Evolutionary conservation across 2,888 invertebrate species (phyloP).

Genomic region (Drosophila merina): DNA sequence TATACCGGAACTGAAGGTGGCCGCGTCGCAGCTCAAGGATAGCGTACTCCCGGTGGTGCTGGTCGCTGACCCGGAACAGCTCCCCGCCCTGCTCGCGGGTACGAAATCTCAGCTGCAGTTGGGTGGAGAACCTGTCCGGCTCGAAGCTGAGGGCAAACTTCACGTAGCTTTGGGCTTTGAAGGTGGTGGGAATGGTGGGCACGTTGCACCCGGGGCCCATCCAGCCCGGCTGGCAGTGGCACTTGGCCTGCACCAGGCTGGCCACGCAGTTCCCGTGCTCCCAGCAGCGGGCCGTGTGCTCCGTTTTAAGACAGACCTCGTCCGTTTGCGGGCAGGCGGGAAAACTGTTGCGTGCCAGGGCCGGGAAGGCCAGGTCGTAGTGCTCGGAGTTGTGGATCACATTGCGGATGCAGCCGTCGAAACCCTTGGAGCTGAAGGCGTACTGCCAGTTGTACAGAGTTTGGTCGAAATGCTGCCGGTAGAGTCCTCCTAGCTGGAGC

Average conservation of each 20-base stretch:
- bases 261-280: slow-evolving; percentile 96
- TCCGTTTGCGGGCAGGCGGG: slow-evolving; percentile 97
- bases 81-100: slow-evolving; percentile 96
- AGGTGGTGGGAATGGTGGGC: slow-evolving; percentile 94
- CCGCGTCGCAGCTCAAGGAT: slow-evolving; percentile 92
- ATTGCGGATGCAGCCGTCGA: slow-evolving; percentile 98
- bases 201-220: slow-evolving; percentile 94
- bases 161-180: slow-evolving; percentile 96
- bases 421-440: slow-evolving; percentile 94
- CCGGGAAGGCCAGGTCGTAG: slow-evolving; percentile 97
- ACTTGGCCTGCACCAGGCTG: slow-evolving; percentile 93
- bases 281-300: slow-evolving; percentile 93
- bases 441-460: slow-evolving; percentile 95
- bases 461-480: slow-evolving; percentile 94
- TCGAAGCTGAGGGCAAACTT: slow-evolving; percentile 97
- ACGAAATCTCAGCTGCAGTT: slow-evolving; percentile 95
- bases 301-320: slow-evolving; percentile 93
- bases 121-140: slow-evolving; percentile 95
- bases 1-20: slow-evolving; percentile 94
- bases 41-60: slow-evolving; percentile 96
- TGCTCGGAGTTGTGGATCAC: slow-evolving; percentile 97
- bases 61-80: slow-evolving; percentile 96
- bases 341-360: slow-evolving; percentile 92
- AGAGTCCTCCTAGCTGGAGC: slow-evolving; percentile 96
- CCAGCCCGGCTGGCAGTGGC: slow-evolving; percentile 97